phyloP scores from a whole-genome alignment of 2,888 invertebrate species.

The Nephrotoma guestfalica region DNA sequence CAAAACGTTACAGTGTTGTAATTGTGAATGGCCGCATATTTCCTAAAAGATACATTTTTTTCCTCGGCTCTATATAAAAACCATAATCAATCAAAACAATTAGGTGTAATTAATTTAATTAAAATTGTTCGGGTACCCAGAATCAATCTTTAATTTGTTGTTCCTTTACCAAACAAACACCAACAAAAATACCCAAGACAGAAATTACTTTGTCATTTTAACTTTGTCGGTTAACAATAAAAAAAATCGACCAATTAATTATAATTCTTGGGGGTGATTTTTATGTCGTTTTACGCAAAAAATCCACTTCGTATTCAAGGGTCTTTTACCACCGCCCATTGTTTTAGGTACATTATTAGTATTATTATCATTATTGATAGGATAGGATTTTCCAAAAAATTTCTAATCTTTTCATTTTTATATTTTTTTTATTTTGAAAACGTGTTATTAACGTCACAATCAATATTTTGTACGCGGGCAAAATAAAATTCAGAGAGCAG shows the following conservation, averaged over 20 bases:
- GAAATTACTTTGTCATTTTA: not conserved
- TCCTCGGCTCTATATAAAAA: not conserved
- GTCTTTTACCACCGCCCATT: not conserved
- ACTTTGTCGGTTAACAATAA: not conserved
- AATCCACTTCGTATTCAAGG: not conserved
- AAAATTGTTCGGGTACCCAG: not conserved
- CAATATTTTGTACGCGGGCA: not conserved
- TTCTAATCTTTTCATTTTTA: not conserved
- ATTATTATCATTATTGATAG: not conserved
- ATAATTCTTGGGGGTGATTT: not conserved
- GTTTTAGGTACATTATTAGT: not conserved
- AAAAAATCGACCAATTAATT: not conserved
- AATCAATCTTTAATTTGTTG: not conserved
- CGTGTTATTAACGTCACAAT: not conserved
- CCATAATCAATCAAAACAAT: not conserved
- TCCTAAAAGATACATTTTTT: too few species aligned
- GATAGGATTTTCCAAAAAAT: not conserved
- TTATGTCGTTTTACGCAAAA: not conserved
- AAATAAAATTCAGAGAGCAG: not conserved
- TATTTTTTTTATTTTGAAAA: not conserved
- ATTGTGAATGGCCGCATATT: not conserved
- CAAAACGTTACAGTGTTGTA: not conserved
- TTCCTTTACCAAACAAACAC: not conserved
- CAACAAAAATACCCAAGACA: not conserved
- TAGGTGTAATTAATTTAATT: not conserved